phyloP scores from a whole-genome alignment of 2,797 vertebrate genomes.

The Dicrostonyx torquatus region DNA sequence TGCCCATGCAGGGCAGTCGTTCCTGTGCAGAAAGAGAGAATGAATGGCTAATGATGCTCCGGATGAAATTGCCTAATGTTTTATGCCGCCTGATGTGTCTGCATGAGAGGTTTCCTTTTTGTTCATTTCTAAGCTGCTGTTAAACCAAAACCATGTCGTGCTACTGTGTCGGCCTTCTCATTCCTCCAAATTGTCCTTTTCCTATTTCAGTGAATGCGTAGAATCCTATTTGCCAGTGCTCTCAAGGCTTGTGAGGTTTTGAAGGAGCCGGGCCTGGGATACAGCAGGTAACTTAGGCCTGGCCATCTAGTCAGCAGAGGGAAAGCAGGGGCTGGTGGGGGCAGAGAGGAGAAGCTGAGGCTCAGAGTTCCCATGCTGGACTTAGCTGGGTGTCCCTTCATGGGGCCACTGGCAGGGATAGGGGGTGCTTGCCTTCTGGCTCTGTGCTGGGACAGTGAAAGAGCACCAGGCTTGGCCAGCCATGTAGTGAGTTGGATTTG shows the following conservation, averaged over 20 bases:
- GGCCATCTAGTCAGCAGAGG: slow-evolving; percentile 18
- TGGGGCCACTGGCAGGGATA: background rate
- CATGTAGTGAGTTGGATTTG: slow-evolving; percentile 20
- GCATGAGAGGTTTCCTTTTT: slow-evolving; percentile 95
- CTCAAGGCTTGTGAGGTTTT: slow-evolving; percentile 58
- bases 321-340: slow-evolving; percentile 23
- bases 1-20: slow-evolving; percentile 41
- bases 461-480: slow-evolving; percentile 43
- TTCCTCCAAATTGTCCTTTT: slow-evolving; percentile 86
- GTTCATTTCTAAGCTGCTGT: slow-evolving; percentile 88
- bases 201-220: slow-evolving; percentile 81
- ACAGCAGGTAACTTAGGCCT: background rate
- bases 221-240: slow-evolving; percentile 70
- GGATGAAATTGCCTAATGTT: slow-evolving; percentile 88
- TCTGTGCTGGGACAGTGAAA: slow-evolving; percentile 9
- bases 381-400: slow-evolving; percentile 7
- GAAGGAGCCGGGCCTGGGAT: slow-evolving; percentile 54
- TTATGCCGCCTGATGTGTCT: slow-evolving; percentile 94
- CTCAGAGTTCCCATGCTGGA: background rate
- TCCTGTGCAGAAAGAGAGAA: slow-evolving; percentile 38
- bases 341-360: background rate
- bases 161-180: slow-evolving; percentile 87
- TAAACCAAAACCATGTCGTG: slow-evolving; percentile 89
- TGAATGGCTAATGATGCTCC: slow-evolving; percentile 83
- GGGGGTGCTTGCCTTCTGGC: slow-evolving; percentile 27